Evolutionary conservation across 2,888 invertebrate genomes (phyloP).

Genomic region (Apeira syringaria): DNA sequence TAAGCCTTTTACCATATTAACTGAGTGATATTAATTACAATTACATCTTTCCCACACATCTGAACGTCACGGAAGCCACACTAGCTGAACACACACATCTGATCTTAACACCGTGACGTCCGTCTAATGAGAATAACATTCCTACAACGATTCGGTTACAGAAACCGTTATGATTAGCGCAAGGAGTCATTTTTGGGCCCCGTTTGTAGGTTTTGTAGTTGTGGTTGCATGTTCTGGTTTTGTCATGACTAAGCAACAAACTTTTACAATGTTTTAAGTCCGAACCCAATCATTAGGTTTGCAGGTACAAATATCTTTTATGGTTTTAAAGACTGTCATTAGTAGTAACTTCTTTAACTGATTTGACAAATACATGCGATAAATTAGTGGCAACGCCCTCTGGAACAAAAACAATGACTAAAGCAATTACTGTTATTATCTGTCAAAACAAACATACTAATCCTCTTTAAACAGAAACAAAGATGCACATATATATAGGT

Average conservation of each 20-base stretch:
- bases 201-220: conserved; percentile 10
- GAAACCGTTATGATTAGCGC: conserved; percentile 22
- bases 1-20: conserved; percentile 10
- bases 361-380: conserved; percentile 8
- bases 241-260: not conserved
- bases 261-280: too few relatives aligned
- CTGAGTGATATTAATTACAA: conserved; percentile 18
- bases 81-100: conserved; percentile 16
- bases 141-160: conserved; percentile 23
- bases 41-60: conserved; percentile 26
- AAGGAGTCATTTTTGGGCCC: conserved; percentile 22
- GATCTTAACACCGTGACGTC: conserved; percentile 37
- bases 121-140: conserved; percentile 33
- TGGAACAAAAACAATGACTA: conserved; percentile 12
- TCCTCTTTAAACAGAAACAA: conserved; percentile 25
- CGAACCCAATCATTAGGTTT: too few relatives aligned
- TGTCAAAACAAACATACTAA: conserved; percentile 30
- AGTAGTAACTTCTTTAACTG: conserved; percentile 4
- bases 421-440: conserved; percentile 17
- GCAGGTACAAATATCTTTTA: not conserved
- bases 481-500: conserved; percentile 6
- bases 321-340: conserved; percentile 1
- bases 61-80: conserved; percentile 18
- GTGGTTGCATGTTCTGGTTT: too few relatives aligned
- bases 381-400: conserved; percentile 19